These are phyloP conservation scores for Galeruca laticollis DNA, from an alignment of 2,888 invertebrate genomes.

Conservation along the genomic window DNA sequence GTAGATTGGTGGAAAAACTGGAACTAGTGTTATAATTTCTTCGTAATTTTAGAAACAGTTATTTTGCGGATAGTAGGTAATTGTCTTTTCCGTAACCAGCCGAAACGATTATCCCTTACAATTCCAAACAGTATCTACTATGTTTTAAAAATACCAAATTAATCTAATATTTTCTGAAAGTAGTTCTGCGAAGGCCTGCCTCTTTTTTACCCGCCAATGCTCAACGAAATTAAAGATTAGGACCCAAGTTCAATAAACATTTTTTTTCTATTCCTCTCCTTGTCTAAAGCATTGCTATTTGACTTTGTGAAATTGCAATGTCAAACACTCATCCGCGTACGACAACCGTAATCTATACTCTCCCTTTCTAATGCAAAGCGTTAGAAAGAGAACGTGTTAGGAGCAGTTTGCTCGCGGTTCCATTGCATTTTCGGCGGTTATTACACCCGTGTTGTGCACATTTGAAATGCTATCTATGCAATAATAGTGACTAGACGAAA, in stretches of 20 bases:
- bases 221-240: conserved; percentile 44
- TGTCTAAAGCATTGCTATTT: conserved; percentile 58
- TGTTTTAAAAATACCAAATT: no score
- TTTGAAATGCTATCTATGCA: conserved; percentile 64
- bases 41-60: no score
- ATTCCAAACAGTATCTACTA: no score
- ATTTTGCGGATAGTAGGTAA: no score
- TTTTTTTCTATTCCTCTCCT: conserved; percentile 55
- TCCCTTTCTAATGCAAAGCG: conserved; percentile 26
- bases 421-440: conserved; percentile 62
- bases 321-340: conserved; percentile 56
- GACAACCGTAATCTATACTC: conserved; percentile 27
- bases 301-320: conserved; percentile 65
- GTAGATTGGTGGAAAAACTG: no score
- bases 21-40: no score
- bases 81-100: no score
- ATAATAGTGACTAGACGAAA: conserved; percentile 66
- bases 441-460: conserved; percentile 64
- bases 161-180: background rate
- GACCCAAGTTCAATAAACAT: conserved; percentile 52
- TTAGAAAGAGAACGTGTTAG: conserved; percentile 34
- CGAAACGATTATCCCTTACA: no score
- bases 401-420: conserved; percentile 40
- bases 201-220: conserved; percentile 36
- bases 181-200: background rate